These are phyloP conservation scores for Reinhardtius hippoglossoides DNA, from an alignment of 2,113 vertebrate genomes.

Conservation along the genomic window DNA sequence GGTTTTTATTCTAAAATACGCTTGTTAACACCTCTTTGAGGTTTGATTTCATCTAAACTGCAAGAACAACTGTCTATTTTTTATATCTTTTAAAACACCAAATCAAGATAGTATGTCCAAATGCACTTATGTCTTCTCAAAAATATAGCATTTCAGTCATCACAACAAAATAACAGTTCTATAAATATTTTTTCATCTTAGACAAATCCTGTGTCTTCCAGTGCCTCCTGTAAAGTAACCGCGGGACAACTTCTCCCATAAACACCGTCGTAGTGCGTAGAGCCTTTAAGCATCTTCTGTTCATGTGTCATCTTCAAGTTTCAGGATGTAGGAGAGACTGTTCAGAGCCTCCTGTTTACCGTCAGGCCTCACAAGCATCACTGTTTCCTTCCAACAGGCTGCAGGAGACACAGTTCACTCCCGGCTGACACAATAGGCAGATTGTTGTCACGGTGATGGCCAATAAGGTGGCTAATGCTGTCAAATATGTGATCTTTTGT, in stretches of 20 bases:
- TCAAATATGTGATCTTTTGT: constrained; percentile 97
- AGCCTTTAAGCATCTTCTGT: constrained; percentile 53
- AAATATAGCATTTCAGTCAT: constrained; percentile 94
- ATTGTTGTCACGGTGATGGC: constrained; percentile 94
- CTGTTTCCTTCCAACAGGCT: constrained; percentile 90
- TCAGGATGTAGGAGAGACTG: constrained; percentile 59
- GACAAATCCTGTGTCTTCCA: constrained; percentile 71
- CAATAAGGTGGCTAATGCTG: constrained; percentile 97
- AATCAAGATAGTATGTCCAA: constrained; percentile 85
- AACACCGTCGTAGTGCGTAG: constrained; percentile 57
- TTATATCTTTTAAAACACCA: constrained; percentile 84
- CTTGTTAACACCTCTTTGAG: constrained; percentile 81
- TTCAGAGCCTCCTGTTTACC: constrained; percentile 55
- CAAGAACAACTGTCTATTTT: constrained; percentile 79
- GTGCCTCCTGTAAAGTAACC: constrained; percentile 55
- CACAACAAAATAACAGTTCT: constrained; percentile 88
- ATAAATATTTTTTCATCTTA: constrained; percentile 78
- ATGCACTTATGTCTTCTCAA: constrained; percentile 87
- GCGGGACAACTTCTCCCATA: constrained; percentile 34
- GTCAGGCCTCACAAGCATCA: constrained; percentile 75
- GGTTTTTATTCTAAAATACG: constrained; percentile 83
- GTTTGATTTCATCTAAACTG: constrained; percentile 84
- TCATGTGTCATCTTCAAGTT: constrained; percentile 74
- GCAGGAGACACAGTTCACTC: constrained; percentile 95
- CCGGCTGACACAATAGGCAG: constrained; percentile 96